phyloP scores from a whole-genome alignment of 1,140 invertebrate genomes.

The Aricia agestis region DNA sequence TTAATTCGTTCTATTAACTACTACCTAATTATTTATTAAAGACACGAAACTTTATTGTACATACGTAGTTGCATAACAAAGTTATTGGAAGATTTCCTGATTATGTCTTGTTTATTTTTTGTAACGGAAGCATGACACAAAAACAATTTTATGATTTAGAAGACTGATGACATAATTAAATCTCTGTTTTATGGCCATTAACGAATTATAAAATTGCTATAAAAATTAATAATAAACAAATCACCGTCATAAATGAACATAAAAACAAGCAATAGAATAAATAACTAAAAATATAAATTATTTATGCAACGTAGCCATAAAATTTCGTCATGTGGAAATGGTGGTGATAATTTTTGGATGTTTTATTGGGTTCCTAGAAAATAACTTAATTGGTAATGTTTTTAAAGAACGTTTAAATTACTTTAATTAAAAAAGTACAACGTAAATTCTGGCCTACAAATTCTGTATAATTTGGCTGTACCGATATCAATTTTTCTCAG shows the following conservation, averaged over 20 bases:
- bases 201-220: not conserved
- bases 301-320: not conserved
- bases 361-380: not conserved
- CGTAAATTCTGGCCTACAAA: too few relatives aligned
- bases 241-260: constrained; percentile 1
- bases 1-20: too few relatives aligned
- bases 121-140: not conserved
- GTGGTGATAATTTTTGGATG: not conserved
- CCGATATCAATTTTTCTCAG: too few relatives aligned
- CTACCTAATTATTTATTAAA: too few relatives aligned
- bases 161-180: not conserved
- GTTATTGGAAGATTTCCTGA: too few relatives aligned
- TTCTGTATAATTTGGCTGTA: too few relatives aligned
- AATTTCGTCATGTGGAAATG: not conserved
- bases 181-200: not conserved
- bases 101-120: not conserved
- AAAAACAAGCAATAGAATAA: not conserved
- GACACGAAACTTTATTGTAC: too few relatives aligned
- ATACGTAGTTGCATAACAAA: too few relatives aligned
- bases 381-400: too few relatives aligned
- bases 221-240: not conserved
- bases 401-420: too few relatives aligned
- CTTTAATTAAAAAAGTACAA: too few relatives aligned
- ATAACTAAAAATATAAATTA: not conserved
- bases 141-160: not conserved